These are phyloP conservation scores for Chironomus tepperi DNA, from an alignment of 1,140 invertebrate genomes.

Conservation along the genomic window DNA sequence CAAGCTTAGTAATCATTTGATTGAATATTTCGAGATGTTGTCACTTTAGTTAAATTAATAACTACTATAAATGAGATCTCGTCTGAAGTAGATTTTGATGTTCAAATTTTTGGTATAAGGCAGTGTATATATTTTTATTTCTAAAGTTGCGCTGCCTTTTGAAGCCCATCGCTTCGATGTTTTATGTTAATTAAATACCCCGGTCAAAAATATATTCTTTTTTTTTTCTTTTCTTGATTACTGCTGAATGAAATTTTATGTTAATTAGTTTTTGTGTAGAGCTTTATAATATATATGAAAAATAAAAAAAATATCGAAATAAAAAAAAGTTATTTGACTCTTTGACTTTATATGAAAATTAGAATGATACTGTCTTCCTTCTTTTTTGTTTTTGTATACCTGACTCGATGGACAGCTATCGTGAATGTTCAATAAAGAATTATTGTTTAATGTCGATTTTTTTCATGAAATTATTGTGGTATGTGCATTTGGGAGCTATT, in stretches of 20 bases:
- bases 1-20: no score
- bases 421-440: no score
- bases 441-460: no score
- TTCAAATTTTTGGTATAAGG: neutral
- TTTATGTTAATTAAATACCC: constrained; percentile 22
- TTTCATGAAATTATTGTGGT: no score
- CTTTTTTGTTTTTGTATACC: neutral
- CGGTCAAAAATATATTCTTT: constrained; percentile 17
- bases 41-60: constrained; percentile 15
- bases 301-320: neutral
- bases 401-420: neutral
- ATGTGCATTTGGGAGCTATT: no score
- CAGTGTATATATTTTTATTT: neutral
- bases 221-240: constrained; percentile 18
- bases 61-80: constrained; percentile 8
- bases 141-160: neutral
- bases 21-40: neutral
- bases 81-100: constrained; percentile 10
- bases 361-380: constrained; percentile 10
- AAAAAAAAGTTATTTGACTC: constrained; percentile 18
- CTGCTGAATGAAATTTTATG: constrained; percentile 23
- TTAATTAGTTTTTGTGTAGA: constrained; percentile 18
- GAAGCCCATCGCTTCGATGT: constrained; percentile 17
- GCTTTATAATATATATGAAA: neutral
- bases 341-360: constrained; percentile 22